Evolutionary conservation across 2,113 vertebrate species (phyloP), one percentile per base, ranked within the genome.

Genomic region (Microcebus jonahi): DNA sequence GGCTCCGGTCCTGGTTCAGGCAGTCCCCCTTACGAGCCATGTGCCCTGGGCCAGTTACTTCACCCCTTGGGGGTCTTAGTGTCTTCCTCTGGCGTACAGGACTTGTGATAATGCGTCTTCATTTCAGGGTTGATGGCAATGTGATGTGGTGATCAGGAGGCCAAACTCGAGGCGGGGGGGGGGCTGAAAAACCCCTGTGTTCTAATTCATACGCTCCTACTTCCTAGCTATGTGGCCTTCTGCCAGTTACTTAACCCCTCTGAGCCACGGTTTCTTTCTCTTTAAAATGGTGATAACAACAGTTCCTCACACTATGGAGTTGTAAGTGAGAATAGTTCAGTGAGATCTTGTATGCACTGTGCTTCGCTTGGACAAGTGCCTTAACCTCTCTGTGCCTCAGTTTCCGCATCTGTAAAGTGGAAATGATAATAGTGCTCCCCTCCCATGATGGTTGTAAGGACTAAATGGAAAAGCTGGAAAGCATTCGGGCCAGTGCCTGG

Each of bases 21-120:
- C 5, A 2, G 61, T 6, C 18, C 57, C 59, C 9, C 17, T 14
- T 10, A 45, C 20, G 36, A 34, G 34, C 63, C 1, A 0, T 27
- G n/a, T 3, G 14, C 67, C n/a, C 93, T 63, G 27, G 18, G 36
- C 65, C 48, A 14, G 10, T 57, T 71, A 39, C 34, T 67, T 57
- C 18, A 15, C 18, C 42, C 45, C 25, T 18, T n/a, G 23, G 81
- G 59, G 59, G 48, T n/a, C 17, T 88, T 21, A 17, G 20, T n/a
- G 84, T 87, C 42, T 36, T 53, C 57, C 79, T 91, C n/a, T n/a
- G 39, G 61, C 70, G 83, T 71, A 59, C 23, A 9, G 36, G 31
- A 3, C 15, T 89, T n/a, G 23, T 29, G 31, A 55, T n/a, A 7
- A 70, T 2, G 7, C 4, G 13, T 21, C 10, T 59, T 27, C 27